These are phyloP conservation scores for Buteo buteo DNA, from an alignment of 2,113 vertebrate species.

Conservation along the genomic window DNA sequence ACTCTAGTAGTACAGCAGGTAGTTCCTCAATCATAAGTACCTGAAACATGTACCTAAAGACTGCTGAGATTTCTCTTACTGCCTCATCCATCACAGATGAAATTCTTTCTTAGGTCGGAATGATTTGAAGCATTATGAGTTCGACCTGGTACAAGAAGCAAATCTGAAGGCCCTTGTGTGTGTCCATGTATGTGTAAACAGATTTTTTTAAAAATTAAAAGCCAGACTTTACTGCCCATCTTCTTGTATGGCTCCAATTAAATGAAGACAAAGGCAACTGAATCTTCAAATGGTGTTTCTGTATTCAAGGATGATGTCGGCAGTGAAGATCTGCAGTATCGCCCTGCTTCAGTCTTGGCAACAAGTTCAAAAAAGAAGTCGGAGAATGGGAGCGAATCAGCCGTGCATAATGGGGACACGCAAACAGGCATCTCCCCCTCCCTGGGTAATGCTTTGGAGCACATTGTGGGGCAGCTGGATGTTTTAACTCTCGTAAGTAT, in stretches of 20 bases:
- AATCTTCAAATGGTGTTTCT: conserved; percentile 16
- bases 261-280: conserved; percentile 1
- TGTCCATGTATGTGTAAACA: not conserved
- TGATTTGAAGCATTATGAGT: conserved; percentile 37
- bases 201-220: not conserved
- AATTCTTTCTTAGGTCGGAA: conserved; percentile 14
- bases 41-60: conserved; percentile 45
- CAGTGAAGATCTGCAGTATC: conserved; percentile 9
- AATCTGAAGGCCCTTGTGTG: conserved; percentile 38
- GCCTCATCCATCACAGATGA: conserved; percentile 29
- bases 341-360: not conserved
- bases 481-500: conserved; percentile 86
- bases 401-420: conserved; percentile 31
- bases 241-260: not conserved
- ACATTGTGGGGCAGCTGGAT: conserved; percentile 88
- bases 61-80: conserved; percentile 57
- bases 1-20: not conserved
- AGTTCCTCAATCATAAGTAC: conserved; percentile 20
- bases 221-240: not conserved
- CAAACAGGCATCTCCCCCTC: conserved; percentile 52
- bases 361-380: conserved; percentile 45
- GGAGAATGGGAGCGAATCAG: conserved; percentile 2
- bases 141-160: conserved; percentile 57
- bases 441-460: conserved; percentile 75
- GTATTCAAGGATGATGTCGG: not conserved